These are phyloP conservation scores for Drosophila tani DNA, from an alignment of 1,140 invertebrate genomes.

Conservation along the genomic window DNA sequence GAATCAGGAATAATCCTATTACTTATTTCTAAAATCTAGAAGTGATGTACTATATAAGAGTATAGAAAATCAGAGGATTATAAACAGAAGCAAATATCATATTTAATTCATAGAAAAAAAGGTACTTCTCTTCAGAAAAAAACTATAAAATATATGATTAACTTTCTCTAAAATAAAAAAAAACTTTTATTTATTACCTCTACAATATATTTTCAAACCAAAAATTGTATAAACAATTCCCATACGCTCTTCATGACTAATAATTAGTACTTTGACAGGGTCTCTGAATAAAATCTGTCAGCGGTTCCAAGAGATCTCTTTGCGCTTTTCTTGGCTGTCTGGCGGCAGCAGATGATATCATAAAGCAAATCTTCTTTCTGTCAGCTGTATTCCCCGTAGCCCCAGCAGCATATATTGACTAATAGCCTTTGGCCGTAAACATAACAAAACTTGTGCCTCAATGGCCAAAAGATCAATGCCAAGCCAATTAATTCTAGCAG, in stretches of 20 bases:
- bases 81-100: background rate
- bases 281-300: constrained; percentile 34
- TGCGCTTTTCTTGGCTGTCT: constrained; percentile 1
- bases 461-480: constrained; percentile 72
- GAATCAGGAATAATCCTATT: no score
- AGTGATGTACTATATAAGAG: background rate
- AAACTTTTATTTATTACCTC: background rate
- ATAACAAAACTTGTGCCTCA: constrained; percentile 54
- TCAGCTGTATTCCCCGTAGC: constrained; percentile 21
- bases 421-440: constrained; percentile 72
- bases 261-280: constrained; percentile 15
- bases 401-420: constrained; percentile 51
- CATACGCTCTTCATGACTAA: constrained; percentile 4
- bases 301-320: constrained; percentile 12
- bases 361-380: constrained; percentile 37
- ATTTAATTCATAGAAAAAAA: no score
- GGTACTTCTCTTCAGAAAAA: no score
- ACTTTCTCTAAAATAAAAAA: background rate
- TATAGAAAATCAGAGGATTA: background rate
- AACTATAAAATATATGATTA: no score
- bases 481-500: constrained; percentile 67
- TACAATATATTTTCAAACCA: background rate
- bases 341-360: constrained; percentile 55
- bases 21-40: background rate
- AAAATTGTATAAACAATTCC: background rate